Conservation (phyloP, 1,140 invertebrate genomes). For the Platyscapa corneri region DNA sequence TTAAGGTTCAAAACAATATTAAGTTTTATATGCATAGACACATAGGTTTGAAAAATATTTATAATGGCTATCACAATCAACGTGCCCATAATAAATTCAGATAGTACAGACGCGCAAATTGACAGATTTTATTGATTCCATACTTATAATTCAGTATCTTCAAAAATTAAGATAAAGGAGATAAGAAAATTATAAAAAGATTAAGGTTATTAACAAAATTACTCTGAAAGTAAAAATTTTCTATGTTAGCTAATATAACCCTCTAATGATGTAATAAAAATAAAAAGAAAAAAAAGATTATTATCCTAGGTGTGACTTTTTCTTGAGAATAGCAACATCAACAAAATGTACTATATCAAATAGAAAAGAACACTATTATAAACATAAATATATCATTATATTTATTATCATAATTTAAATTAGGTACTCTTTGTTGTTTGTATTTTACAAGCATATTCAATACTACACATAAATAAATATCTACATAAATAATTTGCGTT, state of each 20-base stretch:
- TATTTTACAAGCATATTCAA: slow-evolving; percentile 75
- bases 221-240: not conserved
- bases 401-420: slow-evolving; percentile 75
- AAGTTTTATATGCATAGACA: not conserved
- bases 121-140: slow-evolving; percentile 50
- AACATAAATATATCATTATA: slow-evolving; percentile 74
- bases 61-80: slow-evolving; percentile 48
- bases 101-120: slow-evolving; percentile 56
- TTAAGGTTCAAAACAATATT: not conserved
- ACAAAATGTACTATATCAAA: slow-evolving; percentile 68
- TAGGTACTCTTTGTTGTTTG: slow-evolving; percentile 75
- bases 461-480: slow-evolving; percentile 73
- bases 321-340: slow-evolving; percentile 67
- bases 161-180: slow-evolving; percentile 4
- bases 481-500: slow-evolving; percentile 65
- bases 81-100: slow-evolving; percentile 52
- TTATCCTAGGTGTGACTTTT: slow-evolving; percentile 67
- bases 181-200: slow-evolving; percentile 2
- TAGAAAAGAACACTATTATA: slow-evolving; percentile 71
- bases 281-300: slow-evolving; percentile 48
- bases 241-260: too few species aligned
- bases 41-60: slow-evolving; percentile 31
- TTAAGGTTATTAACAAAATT: not conserved
- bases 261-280: slow-evolving; percentile 37
- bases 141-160: slow-evolving; percentile 23